phyloP scores from a whole-genome alignment of 2,113 vertebrate species.

The Burhinus bistriatus region DNA sequence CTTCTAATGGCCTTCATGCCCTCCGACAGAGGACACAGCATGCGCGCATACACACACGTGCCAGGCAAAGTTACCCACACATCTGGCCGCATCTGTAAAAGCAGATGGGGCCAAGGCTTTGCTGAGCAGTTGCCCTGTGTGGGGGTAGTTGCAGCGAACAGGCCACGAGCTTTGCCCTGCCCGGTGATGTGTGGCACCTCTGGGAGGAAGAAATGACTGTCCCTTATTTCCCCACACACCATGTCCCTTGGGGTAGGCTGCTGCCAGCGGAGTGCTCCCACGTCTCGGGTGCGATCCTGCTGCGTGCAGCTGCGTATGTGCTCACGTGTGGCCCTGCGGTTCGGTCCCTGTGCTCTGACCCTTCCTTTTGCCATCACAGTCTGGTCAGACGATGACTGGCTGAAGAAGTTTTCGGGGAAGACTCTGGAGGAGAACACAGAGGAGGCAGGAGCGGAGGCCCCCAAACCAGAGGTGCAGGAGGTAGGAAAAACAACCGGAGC shows the following conservation, averaged over 20 bases:
- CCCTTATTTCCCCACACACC: fast-evolving
- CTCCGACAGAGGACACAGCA: not conserved
- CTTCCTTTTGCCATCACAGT: conserved; percentile 68
- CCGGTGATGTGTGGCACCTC: not conserved
- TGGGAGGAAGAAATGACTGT: not conserved
- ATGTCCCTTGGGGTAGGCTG: not conserved
- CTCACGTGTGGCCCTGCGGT: fast-evolving
- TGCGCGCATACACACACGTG: fast-evolving
- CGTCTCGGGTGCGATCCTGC: not conserved
- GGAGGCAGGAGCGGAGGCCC: conserved; percentile 73
- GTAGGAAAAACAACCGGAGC: conserved; percentile 28
- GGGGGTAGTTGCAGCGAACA: not conserved
- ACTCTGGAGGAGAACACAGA: conserved; percentile 87
- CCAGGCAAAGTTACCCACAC: not conserved
- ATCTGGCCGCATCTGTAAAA: not conserved
- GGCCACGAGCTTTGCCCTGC: not conserved
- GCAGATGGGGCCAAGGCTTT: not conserved
- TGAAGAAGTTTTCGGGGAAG: conserved; percentile 97
- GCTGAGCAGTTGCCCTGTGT: fast-evolving
- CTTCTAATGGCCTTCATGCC: not conserved
- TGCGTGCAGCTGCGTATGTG: fast-evolving
- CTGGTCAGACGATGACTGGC: conserved; percentile 97
- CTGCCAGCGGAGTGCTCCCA: not conserved
- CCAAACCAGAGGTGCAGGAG: conserved; percentile 79
- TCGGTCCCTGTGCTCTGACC: not conserved